Evolutionary conservation across 2,888 invertebrate species (phyloP).

Genomic region (Parthenolecanium corni): DNA sequence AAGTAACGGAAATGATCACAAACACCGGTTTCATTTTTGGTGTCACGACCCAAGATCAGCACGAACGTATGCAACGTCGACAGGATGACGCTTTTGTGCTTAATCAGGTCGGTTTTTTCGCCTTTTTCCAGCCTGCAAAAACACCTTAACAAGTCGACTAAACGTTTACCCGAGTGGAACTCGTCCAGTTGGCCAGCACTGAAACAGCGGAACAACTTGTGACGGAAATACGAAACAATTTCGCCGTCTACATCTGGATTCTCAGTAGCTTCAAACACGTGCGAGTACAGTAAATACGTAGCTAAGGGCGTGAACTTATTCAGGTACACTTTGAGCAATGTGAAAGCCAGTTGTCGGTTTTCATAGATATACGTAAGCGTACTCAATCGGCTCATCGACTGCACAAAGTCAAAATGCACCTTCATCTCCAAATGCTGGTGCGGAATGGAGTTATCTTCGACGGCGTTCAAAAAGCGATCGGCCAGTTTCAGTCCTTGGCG

Average conservation of each 20-base stretch:
- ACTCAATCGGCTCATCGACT: background rate
- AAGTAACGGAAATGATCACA: constrained; percentile 4
- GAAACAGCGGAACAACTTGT: background rate
- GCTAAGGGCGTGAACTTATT: background rate
- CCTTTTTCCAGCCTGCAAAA: background rate
- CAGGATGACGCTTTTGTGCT: constrained; percentile 2
- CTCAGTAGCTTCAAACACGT: background rate
- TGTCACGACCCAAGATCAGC: constrained; percentile 1
- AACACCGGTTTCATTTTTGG: background rate
- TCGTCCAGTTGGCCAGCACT: background rate
- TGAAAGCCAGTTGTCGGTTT: constrained; percentile 2
- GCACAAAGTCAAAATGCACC: constrained; percentile 3
- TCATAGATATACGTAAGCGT: constrained; percentile 8
- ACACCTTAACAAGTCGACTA: constrained; percentile 4
- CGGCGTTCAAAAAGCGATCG: background rate
- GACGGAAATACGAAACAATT: constrained; percentile 5
- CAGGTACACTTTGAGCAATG: constrained; percentile 3
- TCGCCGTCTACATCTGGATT: constrained; percentile 7
- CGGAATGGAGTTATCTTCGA: background rate
- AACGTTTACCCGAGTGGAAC: constrained; percentile 14
- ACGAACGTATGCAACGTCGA: constrained; percentile 9
- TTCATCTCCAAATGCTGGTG: background rate
- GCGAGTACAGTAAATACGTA: constrained; percentile 3
- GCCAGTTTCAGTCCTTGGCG: constrained; percentile 2
- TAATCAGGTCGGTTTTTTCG: constrained; percentile 2